Conservation (phyloP, 2,888 invertebrate species). For the Thera britannica region DNA sequence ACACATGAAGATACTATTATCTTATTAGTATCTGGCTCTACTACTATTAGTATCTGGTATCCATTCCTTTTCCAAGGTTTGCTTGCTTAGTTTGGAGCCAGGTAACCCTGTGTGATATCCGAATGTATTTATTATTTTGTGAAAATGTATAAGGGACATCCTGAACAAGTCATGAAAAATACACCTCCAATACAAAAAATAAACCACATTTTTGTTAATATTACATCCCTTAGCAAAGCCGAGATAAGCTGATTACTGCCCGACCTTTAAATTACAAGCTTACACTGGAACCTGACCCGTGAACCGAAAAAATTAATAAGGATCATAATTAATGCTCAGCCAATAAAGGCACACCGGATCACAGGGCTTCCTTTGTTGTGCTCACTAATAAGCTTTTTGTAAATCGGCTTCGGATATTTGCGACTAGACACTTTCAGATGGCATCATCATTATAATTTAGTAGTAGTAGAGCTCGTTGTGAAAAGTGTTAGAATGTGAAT, state of each 20-base stretch:
- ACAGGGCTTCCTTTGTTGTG: conserved; percentile 42
- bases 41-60: no score
- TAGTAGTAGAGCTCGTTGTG: no score
- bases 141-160: background rate
- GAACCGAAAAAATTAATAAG: conserved; percentile 55
- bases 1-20: no score
- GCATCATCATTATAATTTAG: no score
- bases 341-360: conserved; percentile 46
- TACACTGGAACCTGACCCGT: conserved; percentile 55
- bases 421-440: background rate
- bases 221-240: conserved; percentile 38
- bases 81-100: no score
- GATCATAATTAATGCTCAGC: conserved; percentile 52
- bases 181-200: conserved; percentile 14
- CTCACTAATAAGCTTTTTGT: conserved; percentile 26
- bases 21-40: no score
- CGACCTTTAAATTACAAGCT: conserved; percentile 61
- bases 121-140: no score
- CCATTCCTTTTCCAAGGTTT: no score
- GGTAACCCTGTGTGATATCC: no score
- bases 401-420: background rate
- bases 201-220: conserved; percentile 40
- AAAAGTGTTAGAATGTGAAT: no score
- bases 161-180: background rate
- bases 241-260: conserved; percentile 61